Base-by-base conservation (phyloP, 1,140 invertebrate species). In the Pseudachorutes palmiensis region DNA sequence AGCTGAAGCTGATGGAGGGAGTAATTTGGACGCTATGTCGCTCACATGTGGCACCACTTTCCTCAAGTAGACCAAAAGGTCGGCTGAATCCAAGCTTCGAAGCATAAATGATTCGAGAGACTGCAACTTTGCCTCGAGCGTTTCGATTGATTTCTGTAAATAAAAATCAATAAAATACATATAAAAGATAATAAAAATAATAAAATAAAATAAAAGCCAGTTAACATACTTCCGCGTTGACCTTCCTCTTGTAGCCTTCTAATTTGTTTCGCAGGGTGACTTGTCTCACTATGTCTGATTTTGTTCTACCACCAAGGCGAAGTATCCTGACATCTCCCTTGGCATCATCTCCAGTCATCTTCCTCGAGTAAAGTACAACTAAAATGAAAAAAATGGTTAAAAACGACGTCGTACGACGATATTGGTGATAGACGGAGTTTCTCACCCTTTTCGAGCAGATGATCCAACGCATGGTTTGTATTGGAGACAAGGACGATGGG, bases 391-490 rank as follows among this genome's bases (percentile, higher is more conserved):
- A 45, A 45, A 45, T 45, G 9, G 9, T 45, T 45, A 9, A 45
- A 55, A 55, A 55, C 24, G 12, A 9, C 5, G 9, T 55, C 9
- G 51, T 19, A 55, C 5, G 12, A 28, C 24, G 29, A 36, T 36
- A 9, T 61, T 32, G 12, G 9, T 61, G 5, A 32, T 9, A 28
- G 19, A 12, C 83, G 74, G 12, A 89, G n/a, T n/a, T n/a, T 80
- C n/a, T 85, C 87, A 45, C 36, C 36, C 36, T 85, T 87, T 76
- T 90, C 85, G 19, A 94, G 77, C 79, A 94, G 92, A 75, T 94
- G 90, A 80, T 94, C 91, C 2, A 94, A 76, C 1, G 91, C 90
- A 78, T 92, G 89, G 75, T 94, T 94, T 0, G 90, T 92, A 71
- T 86, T 91, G 74, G 89, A 90, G 29, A 93, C 83, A 14, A 94